Conservation (phyloP, 53 echinoderm and acorn worm species). For the Actinopyga echinites region DNA sequence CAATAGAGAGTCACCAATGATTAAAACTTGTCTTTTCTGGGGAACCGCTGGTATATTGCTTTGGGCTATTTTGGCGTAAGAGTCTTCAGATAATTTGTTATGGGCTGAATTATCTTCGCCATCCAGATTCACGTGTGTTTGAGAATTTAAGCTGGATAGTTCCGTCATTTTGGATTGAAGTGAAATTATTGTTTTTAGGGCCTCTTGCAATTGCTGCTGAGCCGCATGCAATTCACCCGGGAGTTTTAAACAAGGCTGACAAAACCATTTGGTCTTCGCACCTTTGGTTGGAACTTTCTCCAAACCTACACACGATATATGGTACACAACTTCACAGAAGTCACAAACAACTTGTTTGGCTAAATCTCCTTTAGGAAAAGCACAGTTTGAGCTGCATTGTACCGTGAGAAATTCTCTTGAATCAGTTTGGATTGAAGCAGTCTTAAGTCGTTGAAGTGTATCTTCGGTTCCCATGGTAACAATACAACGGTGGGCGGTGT, state of each 20-base stretch:
- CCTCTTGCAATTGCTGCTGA: slow-evolving; percentile 4
- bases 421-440: too few species aligned
- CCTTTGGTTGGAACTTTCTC: not conserved
- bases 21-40: not conserved
- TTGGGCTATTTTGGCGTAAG: not conserved
- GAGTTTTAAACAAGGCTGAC: not conserved
- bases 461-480: too few species aligned
- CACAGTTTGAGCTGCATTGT: too few species aligned
- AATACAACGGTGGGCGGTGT: too few species aligned
- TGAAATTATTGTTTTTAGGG: not conserved
- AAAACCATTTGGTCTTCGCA: not conserved
- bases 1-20: not conserved
- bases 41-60: not conserved
- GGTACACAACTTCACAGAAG: slow-evolving; percentile 2
- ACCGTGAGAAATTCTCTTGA: too few species aligned
- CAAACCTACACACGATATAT: not conserved
- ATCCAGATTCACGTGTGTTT: not conserved
- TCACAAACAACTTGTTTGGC: not conserved
- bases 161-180: not conserved
- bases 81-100: not conserved
- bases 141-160: not conserved
- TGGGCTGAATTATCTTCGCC: not conserved
- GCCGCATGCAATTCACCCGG: not conserved
- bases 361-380: not conserved
- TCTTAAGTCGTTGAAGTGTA: too few species aligned